These are phyloP conservation scores for Macaca fascicularis DNA, from an alignment of 2,113 vertebrate species.

Conservation along the genomic window T2T-MFA8v1.1 NC_088380.1:95282001-95282500, in stretches of 20 bases:
- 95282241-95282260: background rate
- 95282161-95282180: background rate
- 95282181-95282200: background rate
- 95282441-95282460: background rate
- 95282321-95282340: background rate
- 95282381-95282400: background rate
- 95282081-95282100: background rate
- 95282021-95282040: background rate
- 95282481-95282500: background rate
- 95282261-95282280: background rate
- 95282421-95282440: background rate
- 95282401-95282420: background rate
- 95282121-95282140: background rate
- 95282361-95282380: background rate
- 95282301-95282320: background rate
- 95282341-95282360: background rate
- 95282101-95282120: background rate
- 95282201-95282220: background rate
- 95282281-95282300: background rate
- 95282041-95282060: background rate
- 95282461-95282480: background rate
- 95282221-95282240: background rate
- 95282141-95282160: background rate
- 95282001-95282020: background rate
- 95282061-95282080: background rate